A percentile compares a stretch with the other conserved stretches of the same genome.
phyloP scores from a whole-genome alignment of 2,888 invertebrate species.

The Nasonovia ribisnigri region DNA sequence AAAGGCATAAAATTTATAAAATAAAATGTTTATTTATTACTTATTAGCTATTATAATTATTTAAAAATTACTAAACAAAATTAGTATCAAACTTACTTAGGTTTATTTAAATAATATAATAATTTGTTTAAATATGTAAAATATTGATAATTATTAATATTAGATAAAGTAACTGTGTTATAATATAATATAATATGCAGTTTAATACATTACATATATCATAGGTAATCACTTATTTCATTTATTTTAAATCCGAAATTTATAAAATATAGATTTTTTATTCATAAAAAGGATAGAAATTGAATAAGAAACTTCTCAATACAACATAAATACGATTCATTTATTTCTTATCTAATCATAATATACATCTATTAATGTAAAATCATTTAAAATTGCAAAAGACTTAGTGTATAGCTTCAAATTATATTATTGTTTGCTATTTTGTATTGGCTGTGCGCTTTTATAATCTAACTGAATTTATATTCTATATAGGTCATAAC shows the following conservation, averaged over 20 bases:
- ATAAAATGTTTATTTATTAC: not conserved
- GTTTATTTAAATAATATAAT: not conserved
- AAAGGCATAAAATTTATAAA: not conserved
- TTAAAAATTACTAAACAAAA: not conserved
- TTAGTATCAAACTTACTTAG: not conserved
- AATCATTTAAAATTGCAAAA: not conserved
- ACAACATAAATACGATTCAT: not conserved
- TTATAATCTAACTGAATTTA: not conserved
- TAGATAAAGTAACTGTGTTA: no score
- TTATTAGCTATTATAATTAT: not conserved
- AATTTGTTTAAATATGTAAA: not conserved
- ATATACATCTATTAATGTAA: not conserved
- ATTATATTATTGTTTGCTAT: not conserved
- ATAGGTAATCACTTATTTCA: not conserved
- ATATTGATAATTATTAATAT: no score
- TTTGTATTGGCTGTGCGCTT: not conserved
- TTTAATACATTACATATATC: not conserved
- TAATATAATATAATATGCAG: no score
- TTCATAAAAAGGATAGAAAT: not conserved
- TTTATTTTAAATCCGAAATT: not conserved
- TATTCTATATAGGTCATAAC: not conserved
- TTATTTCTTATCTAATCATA: not conserved
- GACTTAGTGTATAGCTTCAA: not conserved
- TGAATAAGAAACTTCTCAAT: not conserved
- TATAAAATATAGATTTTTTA: not conserved